These are phyloP conservation scores for Doryteuthis pealeii DNA, from an alignment of 1,140 invertebrate species.

Conservation along the genomic window DNA sequence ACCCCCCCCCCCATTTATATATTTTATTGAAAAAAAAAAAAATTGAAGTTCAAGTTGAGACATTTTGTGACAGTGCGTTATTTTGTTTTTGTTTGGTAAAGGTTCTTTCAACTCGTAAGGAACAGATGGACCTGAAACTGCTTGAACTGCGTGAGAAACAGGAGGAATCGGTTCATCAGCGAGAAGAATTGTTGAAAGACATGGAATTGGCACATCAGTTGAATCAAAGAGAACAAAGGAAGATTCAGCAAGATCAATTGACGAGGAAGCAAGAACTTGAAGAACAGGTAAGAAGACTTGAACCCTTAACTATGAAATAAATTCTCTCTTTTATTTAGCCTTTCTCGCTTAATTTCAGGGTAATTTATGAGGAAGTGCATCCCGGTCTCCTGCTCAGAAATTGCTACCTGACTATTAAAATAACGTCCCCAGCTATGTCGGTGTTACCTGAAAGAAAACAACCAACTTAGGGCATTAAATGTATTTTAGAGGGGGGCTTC, in stretches of 20 bases:
- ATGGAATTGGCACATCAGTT: conserved; percentile 57
- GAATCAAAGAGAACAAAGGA: conserved; percentile 50
- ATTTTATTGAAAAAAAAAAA: too few species aligned
- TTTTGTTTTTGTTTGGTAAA: conserved; percentile 21
- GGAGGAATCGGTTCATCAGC: conserved; percentile 51
- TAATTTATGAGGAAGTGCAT: too few species aligned
- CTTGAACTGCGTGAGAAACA: conserved; percentile 46
- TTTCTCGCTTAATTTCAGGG: not conserved
- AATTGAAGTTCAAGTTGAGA: too few species aligned
- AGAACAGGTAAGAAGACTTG: conserved; percentile 47
- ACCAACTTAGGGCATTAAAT: too few species aligned
- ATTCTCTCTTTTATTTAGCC: not conserved
- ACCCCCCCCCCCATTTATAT: too few species aligned
- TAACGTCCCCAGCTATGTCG: too few species aligned
- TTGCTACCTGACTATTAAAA: too few species aligned
- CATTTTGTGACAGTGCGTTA: too few species aligned
- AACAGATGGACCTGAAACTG: conserved; percentile 53
- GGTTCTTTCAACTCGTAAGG: conserved; percentile 54
- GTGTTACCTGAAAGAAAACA: too few species aligned
- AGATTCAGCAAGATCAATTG: conserved; percentile 40
- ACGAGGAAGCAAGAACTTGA: conserved; percentile 47
- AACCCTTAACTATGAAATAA: not conserved
- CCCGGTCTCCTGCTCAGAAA: too few species aligned
- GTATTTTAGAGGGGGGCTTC: too few species aligned
- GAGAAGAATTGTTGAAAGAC: conserved; percentile 55